Percentiles rank a stretch among this genome's conserved stretches.
Evolutionary conservation across 1,140 invertebrate species (phyloP).

Genomic region (Cyrtorhinus lividipennis): DNA sequence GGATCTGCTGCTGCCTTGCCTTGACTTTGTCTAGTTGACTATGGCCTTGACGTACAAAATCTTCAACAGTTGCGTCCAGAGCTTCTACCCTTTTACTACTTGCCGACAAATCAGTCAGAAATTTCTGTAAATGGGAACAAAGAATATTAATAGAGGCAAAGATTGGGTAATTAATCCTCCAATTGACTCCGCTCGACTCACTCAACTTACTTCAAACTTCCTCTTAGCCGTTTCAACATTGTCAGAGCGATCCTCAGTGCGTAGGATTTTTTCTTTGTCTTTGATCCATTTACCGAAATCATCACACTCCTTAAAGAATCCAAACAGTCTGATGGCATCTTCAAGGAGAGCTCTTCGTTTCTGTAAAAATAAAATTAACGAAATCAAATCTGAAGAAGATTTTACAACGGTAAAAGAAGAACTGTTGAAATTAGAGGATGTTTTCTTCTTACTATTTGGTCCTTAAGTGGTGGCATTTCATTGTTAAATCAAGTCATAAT

Average conservation of each 20-base stretch:
- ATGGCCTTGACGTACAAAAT: constrained; percentile 69
- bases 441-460: too few relatives aligned
- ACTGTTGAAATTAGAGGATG: too few relatives aligned
- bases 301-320: constrained; percentile 93
- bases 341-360: constrained; percentile 68
- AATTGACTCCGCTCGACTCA: too few relatives aligned
- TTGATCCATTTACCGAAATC: constrained; percentile 96
- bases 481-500: too few relatives aligned
- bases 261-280: constrained; percentile 81
- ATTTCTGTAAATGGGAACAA: constrained; percentile 60
- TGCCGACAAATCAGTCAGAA: constrained; percentile 87
- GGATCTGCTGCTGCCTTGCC: constrained; percentile 64
- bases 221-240: constrained; percentile 87
- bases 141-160: too few relatives aligned
- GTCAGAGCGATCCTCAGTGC: constrained; percentile 67
- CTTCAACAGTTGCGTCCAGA: constrained; percentile 75
- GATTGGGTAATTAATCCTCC: neutral
- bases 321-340: constrained; percentile 83
- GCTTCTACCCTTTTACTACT: constrained; percentile 77
- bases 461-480: too few relatives aligned
- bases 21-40: constrained; percentile 74
- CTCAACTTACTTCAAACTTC: constrained; percentile 93
- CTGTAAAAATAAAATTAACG: constrained; percentile 25
- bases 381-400: neutral
- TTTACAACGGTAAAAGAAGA: neutral